Evolutionary conservation across 2,797 vertebrate species (phyloP).

Genomic region (Thamnophis elegans): DNA sequence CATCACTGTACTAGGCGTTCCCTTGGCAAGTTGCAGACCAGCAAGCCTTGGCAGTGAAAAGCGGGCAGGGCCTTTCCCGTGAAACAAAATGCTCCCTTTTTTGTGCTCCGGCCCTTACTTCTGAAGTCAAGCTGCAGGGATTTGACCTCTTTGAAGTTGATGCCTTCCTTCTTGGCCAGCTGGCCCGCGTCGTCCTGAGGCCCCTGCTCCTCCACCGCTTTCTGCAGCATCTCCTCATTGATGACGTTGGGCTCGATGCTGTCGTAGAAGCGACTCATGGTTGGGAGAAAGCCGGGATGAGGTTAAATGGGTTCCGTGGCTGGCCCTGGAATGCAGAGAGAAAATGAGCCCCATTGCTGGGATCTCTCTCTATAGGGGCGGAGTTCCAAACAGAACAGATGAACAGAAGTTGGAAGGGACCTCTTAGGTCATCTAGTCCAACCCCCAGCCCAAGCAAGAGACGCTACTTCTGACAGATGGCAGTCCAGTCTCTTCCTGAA

Average conservation of each 20-base stretch:
- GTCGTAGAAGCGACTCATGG: slow-evolving; percentile 42
- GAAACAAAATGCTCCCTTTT: no score
- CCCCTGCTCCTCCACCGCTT: slow-evolving; percentile 73
- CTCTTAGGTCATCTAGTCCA: no score
- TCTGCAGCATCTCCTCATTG: slow-evolving; percentile 76
- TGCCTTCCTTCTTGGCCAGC: slow-evolving; percentile 70
- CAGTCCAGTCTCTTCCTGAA: no score
- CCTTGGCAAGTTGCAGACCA: neutral
- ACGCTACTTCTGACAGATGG: no score
- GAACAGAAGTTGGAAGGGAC: no score
- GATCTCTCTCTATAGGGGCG: neutral
- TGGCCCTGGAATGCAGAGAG: neutral
- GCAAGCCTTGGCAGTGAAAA: neutral
- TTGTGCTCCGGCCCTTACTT: slow-evolving; percentile 70
- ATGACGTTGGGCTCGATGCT: slow-evolving; percentile 72
- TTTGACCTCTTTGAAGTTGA: slow-evolving; percentile 71
- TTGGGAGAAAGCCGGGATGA: neutral
- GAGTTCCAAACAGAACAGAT: no score
- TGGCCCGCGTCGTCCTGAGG: slow-evolving; percentile 62
- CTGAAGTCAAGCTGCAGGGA: slow-evolving; percentile 78
- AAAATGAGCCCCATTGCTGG: neutral
- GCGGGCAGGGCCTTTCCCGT: neutral
- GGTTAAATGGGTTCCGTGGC: neutral
- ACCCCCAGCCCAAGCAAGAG: no score
- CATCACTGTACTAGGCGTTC: neutral